Conservation (phyloP, 2,797 vertebrate genomes). For the Orestias chungarensis region DNA sequence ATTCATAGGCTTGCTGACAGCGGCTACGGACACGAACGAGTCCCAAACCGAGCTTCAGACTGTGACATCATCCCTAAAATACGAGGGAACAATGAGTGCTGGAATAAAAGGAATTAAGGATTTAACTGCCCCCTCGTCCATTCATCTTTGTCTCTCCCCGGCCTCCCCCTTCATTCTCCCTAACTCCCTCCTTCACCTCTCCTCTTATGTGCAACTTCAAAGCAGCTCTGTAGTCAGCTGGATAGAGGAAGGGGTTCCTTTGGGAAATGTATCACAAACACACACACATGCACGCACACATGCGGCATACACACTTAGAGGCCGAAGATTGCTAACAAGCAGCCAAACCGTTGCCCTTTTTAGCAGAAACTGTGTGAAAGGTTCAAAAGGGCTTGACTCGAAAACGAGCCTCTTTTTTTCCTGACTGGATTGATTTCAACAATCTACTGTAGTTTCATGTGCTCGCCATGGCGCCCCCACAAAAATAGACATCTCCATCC, state of each 20-base stretch:
- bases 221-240: constrained; percentile 75
- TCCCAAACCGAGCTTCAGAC: neutral
- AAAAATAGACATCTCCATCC: neutral
- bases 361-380: constrained; percentile 61
- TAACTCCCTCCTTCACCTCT: constrained; percentile 44
- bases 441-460: constrained; percentile 58
- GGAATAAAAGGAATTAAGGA: constrained; percentile 30
- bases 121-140: constrained; percentile 17
- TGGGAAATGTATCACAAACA: constrained; percentile 41
- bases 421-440: constrained; percentile 57
- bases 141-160: constrained; percentile 15
- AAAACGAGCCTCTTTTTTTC: constrained; percentile 46
- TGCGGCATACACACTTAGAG: constrained; percentile 24
- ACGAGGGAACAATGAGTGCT: constrained; percentile 12
- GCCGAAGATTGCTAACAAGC: constrained; percentile 65
- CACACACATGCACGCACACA: constrained; percentile 8
- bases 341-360: constrained; percentile 62
- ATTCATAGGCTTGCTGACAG: constrained; percentile 69
- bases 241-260: constrained; percentile 59
- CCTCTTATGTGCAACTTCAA: constrained; percentile 72
- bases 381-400: constrained; percentile 61
- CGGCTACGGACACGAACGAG: constrained; percentile 41
- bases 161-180: constrained; percentile 26
- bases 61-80: constrained; percentile 49
- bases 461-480: constrained; percentile 24